These are phyloP conservation scores for Phocides pigmalion DNA, from an alignment of 1,140 invertebrate species.

Conservation along the genomic window DNA sequence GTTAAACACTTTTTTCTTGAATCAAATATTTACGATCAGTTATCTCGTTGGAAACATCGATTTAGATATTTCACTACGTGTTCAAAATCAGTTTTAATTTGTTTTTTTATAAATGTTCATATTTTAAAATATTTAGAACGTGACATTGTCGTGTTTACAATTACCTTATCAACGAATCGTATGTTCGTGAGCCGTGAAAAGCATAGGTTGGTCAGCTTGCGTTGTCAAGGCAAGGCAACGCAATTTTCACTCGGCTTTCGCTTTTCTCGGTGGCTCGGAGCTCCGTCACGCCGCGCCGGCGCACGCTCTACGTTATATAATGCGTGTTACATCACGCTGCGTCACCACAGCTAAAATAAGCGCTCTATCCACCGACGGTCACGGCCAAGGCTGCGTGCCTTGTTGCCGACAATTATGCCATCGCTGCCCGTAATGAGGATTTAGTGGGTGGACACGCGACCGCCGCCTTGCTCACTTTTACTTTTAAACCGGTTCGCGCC, in stretches of 20 bases:
- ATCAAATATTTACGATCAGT: no score
- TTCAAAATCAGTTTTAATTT: no score
- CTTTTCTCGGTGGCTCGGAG: slow-evolving; percentile 53
- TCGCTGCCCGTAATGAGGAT: slow-evolving; percentile 75
- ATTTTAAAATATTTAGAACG: background rate
- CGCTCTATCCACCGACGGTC: slow-evolving; percentile 71
- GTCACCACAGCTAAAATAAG: slow-evolving; percentile 78
- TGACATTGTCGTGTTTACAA: background rate
- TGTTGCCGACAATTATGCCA: slow-evolving; percentile 73
- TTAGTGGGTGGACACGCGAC: slow-evolving; percentile 77
- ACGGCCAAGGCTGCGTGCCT: slow-evolving; percentile 77
- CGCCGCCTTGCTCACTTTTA: slow-evolving; percentile 71
- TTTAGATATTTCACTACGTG: no score
- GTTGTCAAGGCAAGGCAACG: slow-evolving; percentile 39
- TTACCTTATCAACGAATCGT: background rate
- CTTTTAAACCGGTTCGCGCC: slow-evolving; percentile 73
- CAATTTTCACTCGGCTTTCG: slow-evolving; percentile 72
- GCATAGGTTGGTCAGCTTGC: background rate
- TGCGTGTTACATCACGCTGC: slow-evolving; percentile 70
- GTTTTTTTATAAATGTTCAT: background rate
- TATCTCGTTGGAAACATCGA: no score
- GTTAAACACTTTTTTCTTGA: no score
- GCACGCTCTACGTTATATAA: slow-evolving; percentile 69
- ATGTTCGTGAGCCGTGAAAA: background rate
- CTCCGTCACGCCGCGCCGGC: slow-evolving; percentile 63